Conservation (phyloP, 2,888 invertebrate species). For the Diarsia rubi region DNA sequence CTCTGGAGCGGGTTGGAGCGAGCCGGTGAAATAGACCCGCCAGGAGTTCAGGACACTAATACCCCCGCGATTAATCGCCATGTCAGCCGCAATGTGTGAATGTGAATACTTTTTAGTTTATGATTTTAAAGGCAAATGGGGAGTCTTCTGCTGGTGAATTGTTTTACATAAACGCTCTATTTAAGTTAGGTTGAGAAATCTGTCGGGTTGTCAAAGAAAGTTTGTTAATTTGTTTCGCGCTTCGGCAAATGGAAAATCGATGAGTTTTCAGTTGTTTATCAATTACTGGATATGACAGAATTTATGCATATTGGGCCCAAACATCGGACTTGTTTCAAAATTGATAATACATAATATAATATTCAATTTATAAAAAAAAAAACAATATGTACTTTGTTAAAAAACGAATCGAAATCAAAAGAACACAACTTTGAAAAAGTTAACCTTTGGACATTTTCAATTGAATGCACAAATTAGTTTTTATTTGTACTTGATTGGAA, state of each 20-base stretch:
- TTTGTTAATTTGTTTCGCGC: background rate
- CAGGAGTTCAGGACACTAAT: slow-evolving; percentile 56
- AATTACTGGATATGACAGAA: no score
- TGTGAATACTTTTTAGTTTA: slow-evolving; percentile 8
- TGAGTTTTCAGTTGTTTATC: background rate
- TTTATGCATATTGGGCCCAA: no score
- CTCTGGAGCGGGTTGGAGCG: slow-evolving; percentile 48
- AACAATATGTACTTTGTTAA: no score
- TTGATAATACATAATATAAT: no score
- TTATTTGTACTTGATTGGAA: no score
- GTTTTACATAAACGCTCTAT: background rate
- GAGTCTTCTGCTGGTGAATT: background rate
- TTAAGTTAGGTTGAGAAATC: background rate
- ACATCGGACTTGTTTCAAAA: no score
- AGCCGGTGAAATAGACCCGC: slow-evolving; percentile 32
- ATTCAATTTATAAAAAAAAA: no score
- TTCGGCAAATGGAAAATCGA: background rate
- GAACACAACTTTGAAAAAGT: background rate
- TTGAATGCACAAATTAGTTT: background rate
- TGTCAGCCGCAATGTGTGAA: background rate
- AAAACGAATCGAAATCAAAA: no score
- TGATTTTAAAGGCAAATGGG: background rate
- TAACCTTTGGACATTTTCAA: background rate
- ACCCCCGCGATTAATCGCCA: slow-evolving; percentile 48
- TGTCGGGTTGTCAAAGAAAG: background rate